Base-by-base conservation (phyloP, 1,140 invertebrate species). In the Drosophila novamexicana region DNA sequence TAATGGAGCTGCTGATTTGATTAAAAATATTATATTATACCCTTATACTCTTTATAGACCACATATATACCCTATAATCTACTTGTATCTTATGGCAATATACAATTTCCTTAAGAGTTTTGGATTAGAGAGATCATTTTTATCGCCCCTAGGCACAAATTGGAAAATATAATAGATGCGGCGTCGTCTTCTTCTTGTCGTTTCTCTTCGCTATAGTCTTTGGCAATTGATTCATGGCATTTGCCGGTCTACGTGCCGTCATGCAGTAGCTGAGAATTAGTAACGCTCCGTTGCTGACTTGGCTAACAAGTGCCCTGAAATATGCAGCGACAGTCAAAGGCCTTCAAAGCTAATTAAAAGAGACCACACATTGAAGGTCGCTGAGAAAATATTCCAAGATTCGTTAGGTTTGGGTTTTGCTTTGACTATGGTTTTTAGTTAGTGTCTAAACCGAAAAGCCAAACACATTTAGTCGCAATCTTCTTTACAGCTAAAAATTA, bases 221-320 rank as follows among this genome's bases (percentile, higher is more conserved):
- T 29, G 40, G 10, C 39, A 62, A n/a, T 67, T 54, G 49, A 63
- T 40, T 61, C 18, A 44, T 49, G 53, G 18, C 7, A 36, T 47
- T 77, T 45, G 22, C 49, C 29, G 29, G 37, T 2, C 52, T 80
- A 81, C 81, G 81, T 85, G 81, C 82, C 81, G 63, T 75, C 66
- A 86, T 66, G 82, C 79, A 78, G 81, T 75, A 85, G 81, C 82
- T 54, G 54, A 18, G 59, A 78, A 78, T 85, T 74, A 81, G 59
- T 63, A 45, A 81, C 62, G 82, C 82, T 66, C 18, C 57, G 45
- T 59, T 39, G 57, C 40, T 34, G 45, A 67, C 40, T 61, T 77
- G 64, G 58, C 63, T 12, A 59, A 59, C 45, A 75, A 63, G 53
- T 37, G 42, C 59, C 72, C 50, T 78, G 45, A 79, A 68, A 76